These are phyloP conservation scores for Sylvilagus floridanus DNA, from an alignment of 2,797 vertebrate genomes.

Conservation along the genomic window DNA sequence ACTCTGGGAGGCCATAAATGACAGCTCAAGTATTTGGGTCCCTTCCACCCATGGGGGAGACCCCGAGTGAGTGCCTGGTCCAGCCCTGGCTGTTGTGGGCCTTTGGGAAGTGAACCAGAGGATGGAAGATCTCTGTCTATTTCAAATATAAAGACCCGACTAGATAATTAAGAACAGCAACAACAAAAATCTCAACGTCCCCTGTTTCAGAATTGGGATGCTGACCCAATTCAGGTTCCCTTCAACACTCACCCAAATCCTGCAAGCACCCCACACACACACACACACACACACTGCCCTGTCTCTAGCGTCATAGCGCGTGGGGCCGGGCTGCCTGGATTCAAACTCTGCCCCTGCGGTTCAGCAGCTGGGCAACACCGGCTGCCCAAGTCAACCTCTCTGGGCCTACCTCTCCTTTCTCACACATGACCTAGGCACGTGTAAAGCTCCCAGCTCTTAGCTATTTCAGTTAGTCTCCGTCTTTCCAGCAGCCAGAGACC, in stretches of 20 bases:
- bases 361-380: not conserved
- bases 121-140: no score
- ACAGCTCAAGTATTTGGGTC: no score
- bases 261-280: not conserved
- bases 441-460: not conserved
- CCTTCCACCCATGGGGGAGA: no score
- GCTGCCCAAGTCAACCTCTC: not conserved
- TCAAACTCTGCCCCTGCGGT: not conserved
- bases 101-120: no score
- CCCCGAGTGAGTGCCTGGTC: no score
- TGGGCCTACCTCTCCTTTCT: not conserved
- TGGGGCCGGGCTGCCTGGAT: not conserved
- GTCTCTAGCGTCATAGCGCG: not conserved
- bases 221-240: not conserved
- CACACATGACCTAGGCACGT: not conserved
- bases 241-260: not conserved
- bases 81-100: no score
- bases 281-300: not conserved
- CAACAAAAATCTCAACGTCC: constrained; percentile 11
- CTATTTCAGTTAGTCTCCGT: not conserved
- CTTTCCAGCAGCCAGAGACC: not conserved
- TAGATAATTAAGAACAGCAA: not conserved
- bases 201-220: not conserved
- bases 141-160: no score
- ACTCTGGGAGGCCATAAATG: no score